Evolutionary conservation across 2,888 invertebrate genomes (phyloP), one percentile per base, ranked within the genome.

Genomic region (Polia nebulosa): DNA sequence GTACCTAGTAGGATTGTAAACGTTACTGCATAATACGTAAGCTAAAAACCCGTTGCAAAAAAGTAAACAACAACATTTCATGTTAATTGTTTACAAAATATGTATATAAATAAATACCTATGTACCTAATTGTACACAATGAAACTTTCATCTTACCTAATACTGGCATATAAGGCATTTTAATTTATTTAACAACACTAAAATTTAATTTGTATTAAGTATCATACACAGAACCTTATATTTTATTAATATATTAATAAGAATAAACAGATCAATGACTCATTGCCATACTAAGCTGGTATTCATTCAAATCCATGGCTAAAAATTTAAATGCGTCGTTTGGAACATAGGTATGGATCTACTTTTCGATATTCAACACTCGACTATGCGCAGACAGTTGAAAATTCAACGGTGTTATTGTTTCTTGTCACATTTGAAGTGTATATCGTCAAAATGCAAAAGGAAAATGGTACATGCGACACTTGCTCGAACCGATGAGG

Each of bases 401-500:
- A 13, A 32, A 52, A 32, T 52, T 3, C 20, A 20, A 3, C 20
- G 32, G 3, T 5, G 0, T 13, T 29, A 32, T 13, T 7, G 20
- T n/a, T 20, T 6, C 29, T 52, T 20, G 13, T 13, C 6, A 32
- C 13, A 29, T 52, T 52, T 20, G 11, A 3, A 52, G 13, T 11
- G 0, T 11, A 3, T 1, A 13, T 20, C 6, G 3, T 51, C 13
- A 1, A 52, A 52, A 20, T 34, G 17, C 4, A 58, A 6, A 70
- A 58, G 72, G 71, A 74, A 57, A 74, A 49, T 3, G n/a, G 53
- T 5, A 44, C 49, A 58, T 32, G 27, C 44, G 58, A 11, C 49
- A 5, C 0, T 8, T 3, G 29, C 52, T 22, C 61, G 57, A 49
- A 71, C n/a, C 25, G 25, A 20, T 22, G 58, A 47, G 34, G 25